Conservation (phyloP, 2,888 invertebrate species). For the Oscheius sp. region DNA sequence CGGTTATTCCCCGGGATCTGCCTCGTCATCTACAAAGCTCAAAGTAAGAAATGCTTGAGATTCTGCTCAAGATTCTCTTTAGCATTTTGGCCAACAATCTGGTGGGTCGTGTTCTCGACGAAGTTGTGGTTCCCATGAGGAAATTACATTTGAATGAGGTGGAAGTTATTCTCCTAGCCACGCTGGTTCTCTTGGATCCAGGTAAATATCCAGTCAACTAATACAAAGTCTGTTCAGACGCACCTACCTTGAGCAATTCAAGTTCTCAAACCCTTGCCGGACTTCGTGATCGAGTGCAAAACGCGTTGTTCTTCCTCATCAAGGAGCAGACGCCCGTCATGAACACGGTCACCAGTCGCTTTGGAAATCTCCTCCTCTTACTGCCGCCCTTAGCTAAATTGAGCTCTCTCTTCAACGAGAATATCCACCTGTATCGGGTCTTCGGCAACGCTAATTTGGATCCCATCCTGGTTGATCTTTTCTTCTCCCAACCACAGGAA, state of each 20-base stretch:
- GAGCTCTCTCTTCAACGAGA: slow-evolving; percentile 67
- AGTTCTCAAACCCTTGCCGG: slow-evolving; percentile 51
- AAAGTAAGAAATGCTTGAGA: slow-evolving; percentile 48
- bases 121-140: slow-evolving; percentile 64
- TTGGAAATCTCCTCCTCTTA: slow-evolving; percentile 67
- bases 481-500: slow-evolving; percentile 53
- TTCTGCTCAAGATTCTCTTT: slow-evolving; percentile 6
- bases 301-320: slow-evolving; percentile 63
- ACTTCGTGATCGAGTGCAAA: slow-evolving; percentile 66
- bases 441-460: slow-evolving; percentile 67
- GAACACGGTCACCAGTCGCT: slow-evolving; percentile 63
- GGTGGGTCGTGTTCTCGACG: slow-evolving; percentile 66
- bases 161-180: slow-evolving; percentile 64
- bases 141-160: slow-evolving; percentile 57
- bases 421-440: slow-evolving; percentile 69
- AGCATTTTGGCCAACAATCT: slow-evolving; percentile 69
- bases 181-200: slow-evolving; percentile 67
- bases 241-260: slow-evolving; percentile 43
- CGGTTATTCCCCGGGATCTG: slow-evolving; percentile 58
- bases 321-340: slow-evolving; percentile 57
- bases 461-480: slow-evolving; percentile 66
- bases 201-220: too few relatives aligned
- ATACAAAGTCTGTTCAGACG: slow-evolving; percentile 39
- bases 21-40: slow-evolving; percentile 66
- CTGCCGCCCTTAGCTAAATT: slow-evolving; percentile 69